Evolutionary conservation across 2,888 invertebrate species (phyloP), one percentile per base, ranked within the genome.

Genomic region (Choreutis nemorana): DNA sequence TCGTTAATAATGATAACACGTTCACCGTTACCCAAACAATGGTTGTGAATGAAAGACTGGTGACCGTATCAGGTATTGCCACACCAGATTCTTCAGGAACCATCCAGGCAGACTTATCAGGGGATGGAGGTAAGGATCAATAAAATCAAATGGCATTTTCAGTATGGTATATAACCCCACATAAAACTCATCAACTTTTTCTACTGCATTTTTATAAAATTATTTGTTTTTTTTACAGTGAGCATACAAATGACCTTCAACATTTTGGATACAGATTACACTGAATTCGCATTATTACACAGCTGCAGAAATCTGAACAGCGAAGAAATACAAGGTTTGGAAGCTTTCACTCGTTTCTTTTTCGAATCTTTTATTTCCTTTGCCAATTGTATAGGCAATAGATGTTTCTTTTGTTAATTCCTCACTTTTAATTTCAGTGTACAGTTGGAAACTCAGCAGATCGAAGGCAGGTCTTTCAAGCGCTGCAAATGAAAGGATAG

Each of bases 231-330:
- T 31, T 18, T 55, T 53, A 10, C 53, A 73, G 70, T 42, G 16
- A 45, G 44, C 11, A 48, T 58, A 28, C 36, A 48, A 14, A 75
- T 79, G 2, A 79, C 83, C 1, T 79, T 86, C 41, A 86, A 83
- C 79, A 60, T 89, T 22, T 49, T 88, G 34, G 84, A 73, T 23
- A 85, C 86, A 0, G 85, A 86, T 49, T 87, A 88, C 55, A 56
- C 51, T 0, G 77, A 75, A 26, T 87, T 81, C 43, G 80, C 86
- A 1, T 73, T 88, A 1, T 65, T 85, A 2, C 87, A 85, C 71
- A 82, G 84, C 27, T 89, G 89, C 50, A 62, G 61, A 6, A 63
- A 79, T 39, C 53, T 68, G 20, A 59, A 61, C 28, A 40, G 64
- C 8, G 37, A 65, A n/a, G 23, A 23, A 4, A 71, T 64, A 36